Base-by-base conservation (phyloP, 2,888 invertebrate genomes). In the Caenorhabditis sp. region DNA sequence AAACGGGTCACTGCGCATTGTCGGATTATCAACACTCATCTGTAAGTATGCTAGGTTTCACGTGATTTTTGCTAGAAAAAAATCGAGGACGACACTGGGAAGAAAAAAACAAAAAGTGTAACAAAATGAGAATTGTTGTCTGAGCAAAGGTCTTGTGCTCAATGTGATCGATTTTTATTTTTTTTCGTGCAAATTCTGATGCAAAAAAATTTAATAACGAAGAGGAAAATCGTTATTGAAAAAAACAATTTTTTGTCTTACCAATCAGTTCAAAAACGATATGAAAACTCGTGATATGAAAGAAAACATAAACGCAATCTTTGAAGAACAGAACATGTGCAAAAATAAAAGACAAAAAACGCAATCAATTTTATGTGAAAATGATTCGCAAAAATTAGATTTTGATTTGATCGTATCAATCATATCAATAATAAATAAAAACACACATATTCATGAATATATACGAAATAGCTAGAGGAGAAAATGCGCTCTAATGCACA, bases 391-490 rank as follows among this genome's bases (percentile, higher is more conserved):
- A 31, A 31, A 31, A 31, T 31, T 31, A 31, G 31, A 10, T 31
- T 31, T 31, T 31, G n/a, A n/a, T n/a, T n/a, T n/a, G n/a, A n/a
- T n/a, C n/a, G n/a, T n/a, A n/a, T n/a, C 36, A 36, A 5, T 36
- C 12, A 36, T 36, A 36, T 8, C 36, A 36, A 36, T 8, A 36
- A 36, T 8, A 12, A 36, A 36, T 8, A 36, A 36, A 36, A 43
- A 10, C 43, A 12, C 43, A 43, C 64, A 60, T 26, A 26, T 37
- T 4, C 24, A 21, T 23, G 65, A 62, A 64, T 54, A 58, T 65
- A 65, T 58, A 43, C 58, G 62, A 58, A 69, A 58, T 21, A 36
- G n/a, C 23, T 17, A 37, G n/a, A 60, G 69, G 36, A 69, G 69
- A 50, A 69, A 65, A 21, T 8, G 59, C 53, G 69, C 69, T 57